These are phyloP conservation scores for Drosophila sucinea DNA, from an alignment of 1,140 invertebrate genomes.

Conservation along the genomic window DNA sequence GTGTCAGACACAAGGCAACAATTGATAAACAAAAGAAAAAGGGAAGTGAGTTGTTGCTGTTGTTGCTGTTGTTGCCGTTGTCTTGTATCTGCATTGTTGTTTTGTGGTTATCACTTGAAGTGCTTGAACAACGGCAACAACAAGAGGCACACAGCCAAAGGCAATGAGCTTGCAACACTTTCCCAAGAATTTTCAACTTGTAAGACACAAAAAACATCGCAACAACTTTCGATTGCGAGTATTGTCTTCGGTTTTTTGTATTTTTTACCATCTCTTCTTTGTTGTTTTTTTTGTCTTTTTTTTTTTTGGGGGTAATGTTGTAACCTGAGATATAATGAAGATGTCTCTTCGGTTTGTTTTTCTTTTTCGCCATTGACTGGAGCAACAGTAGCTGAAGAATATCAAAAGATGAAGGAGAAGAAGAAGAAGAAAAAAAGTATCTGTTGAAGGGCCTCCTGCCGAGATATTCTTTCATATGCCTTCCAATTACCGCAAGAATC, in stretches of 20 bases:
- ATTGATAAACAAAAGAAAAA: conserved; percentile 44
- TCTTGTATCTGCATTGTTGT: conserved; percentile 42
- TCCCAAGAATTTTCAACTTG: conserved; percentile 61
- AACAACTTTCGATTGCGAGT: conserved; percentile 68
- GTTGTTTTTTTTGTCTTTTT: background rate
- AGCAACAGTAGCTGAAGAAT: conserved; percentile 69
- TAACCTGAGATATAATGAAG: conserved; percentile 61
- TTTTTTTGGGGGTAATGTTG: conserved; percentile 39
- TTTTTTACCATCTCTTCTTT: background rate
- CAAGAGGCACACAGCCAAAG: conserved; percentile 22
- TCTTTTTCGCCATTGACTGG: conserved; percentile 3
- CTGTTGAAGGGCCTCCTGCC: conserved; percentile 38
- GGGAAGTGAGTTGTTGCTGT: conserved; percentile 45
- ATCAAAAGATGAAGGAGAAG: conserved; percentile 1
- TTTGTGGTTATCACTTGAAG: conserved; percentile 70
- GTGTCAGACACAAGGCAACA: conserved; percentile 33
- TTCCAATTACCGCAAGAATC: conserved; percentile 59
- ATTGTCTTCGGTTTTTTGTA: conserved; percentile 3
- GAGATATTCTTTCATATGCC: conserved; percentile 21
- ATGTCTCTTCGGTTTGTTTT: conserved; percentile 27
- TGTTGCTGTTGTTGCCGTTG: background rate
- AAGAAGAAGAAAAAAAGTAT: conserved; percentile 9
- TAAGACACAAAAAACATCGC: conserved; percentile 54
- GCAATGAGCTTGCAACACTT: conserved; percentile 66
- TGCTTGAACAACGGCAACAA: conserved; percentile 48